Evolutionary conservation across 1,140 invertebrate genomes (phyloP), one percentile per base, ranked within the genome.

Genomic region (Bombus ignitus): DNA sequence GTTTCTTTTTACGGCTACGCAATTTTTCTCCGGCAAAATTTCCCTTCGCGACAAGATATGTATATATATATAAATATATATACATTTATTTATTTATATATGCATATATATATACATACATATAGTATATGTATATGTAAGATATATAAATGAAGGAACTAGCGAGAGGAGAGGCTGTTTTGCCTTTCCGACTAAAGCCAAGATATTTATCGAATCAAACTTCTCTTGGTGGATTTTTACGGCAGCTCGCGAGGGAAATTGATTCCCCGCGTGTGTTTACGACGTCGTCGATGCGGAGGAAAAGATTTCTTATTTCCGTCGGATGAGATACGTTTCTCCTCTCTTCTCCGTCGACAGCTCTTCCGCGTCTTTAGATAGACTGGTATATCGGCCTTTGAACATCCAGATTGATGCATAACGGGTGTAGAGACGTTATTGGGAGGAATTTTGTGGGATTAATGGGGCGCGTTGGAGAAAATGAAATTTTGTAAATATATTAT

Each of bases 201-300:
- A 75, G 72, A 68, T 77, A 83, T 83, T 83, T 76, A 77, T 83
- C 81, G 81, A 83, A 83, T 83, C 62, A 83, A 83, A 77, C 73
- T 70, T 83, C 35, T 53, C 44, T 47, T 18, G 25, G 39, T 22
- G 57, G 72, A 77, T 42, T 76, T 83, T 76, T 74, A 75, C 62
- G 28, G 28, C 37, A 25, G 9, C 39, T 44, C 77, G 65, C 57
- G 73, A 74, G 28, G 66, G 81, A 83, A 83, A 83, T 83, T 83
- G 81, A 83, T 83, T 82, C 39, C 13, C 44, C 62, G 37, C 28
- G 44, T 83, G 62, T 81, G 80, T 76, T 83, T 83, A 82, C 62
- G 73, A 68, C 62, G 44, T 65, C 42, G 77, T 47, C 77, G 77
- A 79, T 44, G 32, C 47, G 66, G 8, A 18, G 47, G 28, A 39